These are phyloP conservation scores for Petroica traversi DNA, from an alignment of 2,113 vertebrate species.

Conservation along the genomic window DNA sequence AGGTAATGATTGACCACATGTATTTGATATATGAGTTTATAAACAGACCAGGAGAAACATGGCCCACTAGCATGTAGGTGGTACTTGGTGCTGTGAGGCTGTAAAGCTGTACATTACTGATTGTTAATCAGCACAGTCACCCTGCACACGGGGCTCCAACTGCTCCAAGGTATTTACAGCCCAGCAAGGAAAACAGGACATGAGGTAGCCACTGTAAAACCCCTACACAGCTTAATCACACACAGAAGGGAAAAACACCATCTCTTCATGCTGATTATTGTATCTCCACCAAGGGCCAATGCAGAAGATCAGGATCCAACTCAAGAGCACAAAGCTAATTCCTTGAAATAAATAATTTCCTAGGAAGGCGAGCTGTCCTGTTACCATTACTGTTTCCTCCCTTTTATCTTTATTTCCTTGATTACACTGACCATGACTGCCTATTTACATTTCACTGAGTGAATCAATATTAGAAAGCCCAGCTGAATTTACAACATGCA, in stretches of 20 bases:
- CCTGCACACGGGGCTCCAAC: not conserved
- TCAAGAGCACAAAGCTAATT: not conserved
- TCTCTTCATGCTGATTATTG: not conserved
- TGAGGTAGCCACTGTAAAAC: not conserved
- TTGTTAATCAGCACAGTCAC: not conserved
- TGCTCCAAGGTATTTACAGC: not conserved
- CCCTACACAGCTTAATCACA: not conserved
- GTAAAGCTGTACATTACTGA: not conserved
- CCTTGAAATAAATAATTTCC: not conserved
- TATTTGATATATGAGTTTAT: not conserved
- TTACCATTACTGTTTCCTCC: not conserved
- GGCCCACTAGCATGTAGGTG: not conserved
- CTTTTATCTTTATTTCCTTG: not conserved
- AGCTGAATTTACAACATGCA: not conserved
- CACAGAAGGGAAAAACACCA: not conserved
- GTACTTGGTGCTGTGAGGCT: not conserved
- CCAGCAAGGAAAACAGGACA: not conserved
- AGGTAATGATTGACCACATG: not conserved
- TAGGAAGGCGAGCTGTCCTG: not conserved
- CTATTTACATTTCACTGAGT: not conserved
- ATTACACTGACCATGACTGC: not conserved
- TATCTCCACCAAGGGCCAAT: not conserved
- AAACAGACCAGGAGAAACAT: not conserved
- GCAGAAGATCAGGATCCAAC: not conserved
- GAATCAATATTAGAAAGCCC: not conserved